These are phyloP conservation scores for Lacanobia wlatinum DNA, from an alignment of 2,888 invertebrate species.

Conservation along the genomic window DNA sequence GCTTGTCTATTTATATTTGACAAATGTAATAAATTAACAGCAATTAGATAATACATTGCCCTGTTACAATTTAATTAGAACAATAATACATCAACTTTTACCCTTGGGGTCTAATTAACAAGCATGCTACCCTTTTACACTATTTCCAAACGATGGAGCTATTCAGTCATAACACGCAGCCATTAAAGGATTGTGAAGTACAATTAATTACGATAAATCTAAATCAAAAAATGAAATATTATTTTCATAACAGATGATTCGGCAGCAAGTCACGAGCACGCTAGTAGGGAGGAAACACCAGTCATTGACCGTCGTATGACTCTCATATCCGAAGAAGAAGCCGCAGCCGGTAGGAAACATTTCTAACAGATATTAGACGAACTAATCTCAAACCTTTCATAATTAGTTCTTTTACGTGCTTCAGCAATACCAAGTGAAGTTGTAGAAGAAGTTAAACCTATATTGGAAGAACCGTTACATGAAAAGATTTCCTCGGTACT, in stretches of 20 bases:
- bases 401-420: conserved; percentile 62
- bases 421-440: conserved; percentile 68
- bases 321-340: conserved; percentile 79
- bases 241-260: conserved; percentile 81
- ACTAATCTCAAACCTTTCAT: conserved; percentile 49
- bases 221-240: conserved; percentile 50
- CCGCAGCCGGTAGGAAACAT: conserved; percentile 70
- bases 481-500: conserved; percentile 65
- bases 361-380: conserved; percentile 39
- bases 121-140: conserved; percentile 20
- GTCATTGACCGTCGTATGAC: conserved; percentile 86
- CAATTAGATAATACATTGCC: conserved; percentile 19
- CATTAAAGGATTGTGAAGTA: conserved; percentile 5
- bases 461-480: conserved; percentile 66
- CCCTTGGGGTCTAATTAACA: conserved; percentile 7
- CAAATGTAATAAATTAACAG: conserved; percentile 37
- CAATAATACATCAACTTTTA: neutral
- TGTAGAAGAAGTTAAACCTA: conserved; percentile 66
- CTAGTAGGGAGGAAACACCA: conserved; percentile 80
- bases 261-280: conserved; percentile 75
- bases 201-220: neutral
- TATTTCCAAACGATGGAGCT: conserved; percentile 23
- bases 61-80: conserved; percentile 16
- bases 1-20: conserved; percentile 43
- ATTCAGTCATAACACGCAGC: conserved; percentile 6